Evolutionary conservation across 2,888 invertebrate genomes (phyloP).

Genomic region (Scelioninae gen. 1): DNA sequence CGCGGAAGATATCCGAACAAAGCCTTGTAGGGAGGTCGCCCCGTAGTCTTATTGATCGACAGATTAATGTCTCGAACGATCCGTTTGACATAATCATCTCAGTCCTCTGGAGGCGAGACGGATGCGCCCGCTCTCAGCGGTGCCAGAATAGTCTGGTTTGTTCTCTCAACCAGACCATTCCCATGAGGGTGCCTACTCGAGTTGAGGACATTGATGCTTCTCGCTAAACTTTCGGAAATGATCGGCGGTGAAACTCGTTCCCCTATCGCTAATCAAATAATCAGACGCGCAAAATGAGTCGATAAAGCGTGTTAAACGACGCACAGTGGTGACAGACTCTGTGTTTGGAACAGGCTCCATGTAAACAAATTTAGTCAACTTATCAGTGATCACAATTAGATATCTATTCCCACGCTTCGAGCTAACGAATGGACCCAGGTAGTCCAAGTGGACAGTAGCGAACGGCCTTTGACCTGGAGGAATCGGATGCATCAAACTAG

Average conservation of each 20-base stretch:
- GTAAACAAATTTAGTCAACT: slow-evolving; percentile 10
- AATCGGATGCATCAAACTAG: slow-evolving; percentile 12
- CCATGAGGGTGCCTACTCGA: slow-evolving; percentile 12
- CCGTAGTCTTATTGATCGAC: slow-evolving; percentile 10
- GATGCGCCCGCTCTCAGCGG: slow-evolving; percentile 1
- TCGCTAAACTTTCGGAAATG: slow-evolving; percentile 10
- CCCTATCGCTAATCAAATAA: slow-evolving; percentile 10
- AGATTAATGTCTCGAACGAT: neutral
- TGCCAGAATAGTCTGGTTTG: slow-evolving; percentile 21
- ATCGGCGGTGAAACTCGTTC: slow-evolving; percentile 12
- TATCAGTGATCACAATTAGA: neutral
- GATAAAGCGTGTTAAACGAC: neutral
- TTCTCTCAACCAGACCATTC: slow-evolving; percentile 11
- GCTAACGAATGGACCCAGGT: slow-evolving; percentile 14
- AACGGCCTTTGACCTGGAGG: slow-evolving; percentile 5
- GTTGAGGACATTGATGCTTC: slow-evolving; percentile 2
- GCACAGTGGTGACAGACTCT: slow-evolving; percentile 9
- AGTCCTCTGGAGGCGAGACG: neutral
- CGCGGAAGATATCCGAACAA: slow-evolving; percentile 60
- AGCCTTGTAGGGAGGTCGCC: slow-evolving; percentile 61
- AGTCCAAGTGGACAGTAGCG: slow-evolving; percentile 8
- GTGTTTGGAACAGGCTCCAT: slow-evolving; percentile 54
- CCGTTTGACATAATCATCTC: slow-evolving; percentile 7
- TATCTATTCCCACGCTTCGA: slow-evolving; percentile 15
- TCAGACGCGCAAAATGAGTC: slow-evolving; percentile 45